phyloP scores from a whole-genome alignment of 2,797 vertebrate species.

The Chrosomus eos region DNA sequence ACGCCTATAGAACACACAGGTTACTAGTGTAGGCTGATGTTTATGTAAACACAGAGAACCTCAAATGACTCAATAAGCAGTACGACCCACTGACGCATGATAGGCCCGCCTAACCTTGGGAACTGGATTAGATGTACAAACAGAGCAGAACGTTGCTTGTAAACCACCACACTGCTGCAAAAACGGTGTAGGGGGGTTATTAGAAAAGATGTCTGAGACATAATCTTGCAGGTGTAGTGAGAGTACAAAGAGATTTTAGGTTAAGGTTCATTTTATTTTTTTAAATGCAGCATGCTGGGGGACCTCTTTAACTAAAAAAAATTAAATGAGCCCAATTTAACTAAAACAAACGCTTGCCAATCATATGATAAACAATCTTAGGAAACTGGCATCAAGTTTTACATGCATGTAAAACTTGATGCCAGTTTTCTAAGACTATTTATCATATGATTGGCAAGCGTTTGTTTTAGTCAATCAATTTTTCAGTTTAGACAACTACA shows the following conservation, averaged over 20 bases:
- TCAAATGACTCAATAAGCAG: slow-evolving; percentile 35
- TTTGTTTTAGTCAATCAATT: not conserved
- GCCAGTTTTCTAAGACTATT: not conserved
- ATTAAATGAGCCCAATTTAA: no score
- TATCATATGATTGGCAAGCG: not conserved
- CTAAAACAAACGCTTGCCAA: no score
- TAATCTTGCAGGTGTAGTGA: not conserved
- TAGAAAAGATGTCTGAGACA: not conserved
- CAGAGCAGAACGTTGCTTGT: not conserved
- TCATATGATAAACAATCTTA: no score
- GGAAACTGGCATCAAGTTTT: no score
- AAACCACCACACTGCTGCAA: not conserved
- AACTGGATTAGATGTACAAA: not conserved
- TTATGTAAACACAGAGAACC: slow-evolving; percentile 47
- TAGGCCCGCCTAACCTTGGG: slow-evolving; percentile 20
- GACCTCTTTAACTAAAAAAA: no score
- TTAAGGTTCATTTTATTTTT: not conserved
- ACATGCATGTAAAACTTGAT: not conserved
- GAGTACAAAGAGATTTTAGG: not conserved
- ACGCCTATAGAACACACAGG: slow-evolving; percentile 17
- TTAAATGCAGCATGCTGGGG: no score
- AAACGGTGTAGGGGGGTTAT: not conserved
- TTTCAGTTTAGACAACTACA: not conserved
- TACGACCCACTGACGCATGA: slow-evolving; percentile 25
- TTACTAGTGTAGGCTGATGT: slow-evolving; percentile 13